Conservation (phyloP, 2,888 invertebrate species). For the Mystacides longicornis region DNA sequence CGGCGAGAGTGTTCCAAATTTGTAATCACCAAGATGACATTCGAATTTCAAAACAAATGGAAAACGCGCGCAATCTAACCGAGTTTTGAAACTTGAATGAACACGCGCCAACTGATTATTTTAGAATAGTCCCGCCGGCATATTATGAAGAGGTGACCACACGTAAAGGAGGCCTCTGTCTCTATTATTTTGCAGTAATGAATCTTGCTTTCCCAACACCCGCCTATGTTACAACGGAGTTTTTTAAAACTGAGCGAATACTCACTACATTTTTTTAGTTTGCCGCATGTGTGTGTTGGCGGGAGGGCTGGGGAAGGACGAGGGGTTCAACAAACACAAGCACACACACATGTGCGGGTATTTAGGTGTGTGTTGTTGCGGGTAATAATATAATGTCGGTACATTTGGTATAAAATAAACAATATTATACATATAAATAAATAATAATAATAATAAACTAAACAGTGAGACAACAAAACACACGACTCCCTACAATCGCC, state of each 20-base stretch:
- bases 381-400: neutral
- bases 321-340: neutral
- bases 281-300: neutral
- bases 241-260: too few relatives aligned
- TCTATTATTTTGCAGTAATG: too few relatives aligned
- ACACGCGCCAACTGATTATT: neutral
- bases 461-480: neutral
- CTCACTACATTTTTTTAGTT: too few relatives aligned
- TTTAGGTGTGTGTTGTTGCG: too few relatives aligned
- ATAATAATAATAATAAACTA: conserved; percentile 1
- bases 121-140: too few relatives aligned
- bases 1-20: neutral
- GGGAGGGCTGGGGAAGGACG: neutral
- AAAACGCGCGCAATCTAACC: too few relatives aligned
- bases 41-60: neutral
- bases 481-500: too few relatives aligned
- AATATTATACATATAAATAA: conserved; percentile 1
- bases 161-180: too few relatives aligned
- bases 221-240: too few relatives aligned
- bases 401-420: conserved; percentile 2
- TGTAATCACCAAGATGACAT: neutral
- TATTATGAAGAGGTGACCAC: too few relatives aligned
- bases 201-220: too few relatives aligned
- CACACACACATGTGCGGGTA: too few relatives aligned
- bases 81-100: neutral